Evolutionary conservation across 2,797 vertebrate species (phyloP).

Genomic region (Orestias chungarensis): DNA sequence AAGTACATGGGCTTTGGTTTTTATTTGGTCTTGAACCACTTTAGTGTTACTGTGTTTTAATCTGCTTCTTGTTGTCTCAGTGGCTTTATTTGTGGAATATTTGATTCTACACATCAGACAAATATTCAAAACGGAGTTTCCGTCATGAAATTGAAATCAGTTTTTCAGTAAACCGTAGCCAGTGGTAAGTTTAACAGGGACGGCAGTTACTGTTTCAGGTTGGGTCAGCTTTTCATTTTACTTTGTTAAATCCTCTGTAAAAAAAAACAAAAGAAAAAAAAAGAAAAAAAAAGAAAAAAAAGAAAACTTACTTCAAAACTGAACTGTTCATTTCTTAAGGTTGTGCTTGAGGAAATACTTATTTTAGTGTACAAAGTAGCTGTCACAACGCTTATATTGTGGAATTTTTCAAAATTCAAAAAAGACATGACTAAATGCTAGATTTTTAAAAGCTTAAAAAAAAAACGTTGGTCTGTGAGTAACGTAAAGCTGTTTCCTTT

Average conservation of each 20-base stretch:
- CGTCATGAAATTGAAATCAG: neutral
- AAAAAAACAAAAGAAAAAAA: too few relatives aligned
- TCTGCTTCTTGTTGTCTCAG: neutral
- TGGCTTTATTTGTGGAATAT: neutral
- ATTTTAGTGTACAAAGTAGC: neutral
- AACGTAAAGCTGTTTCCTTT: too few relatives aligned
- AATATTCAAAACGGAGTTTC: neutral
- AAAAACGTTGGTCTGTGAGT: too few relatives aligned
- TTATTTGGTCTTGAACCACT: neutral
- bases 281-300: too few relatives aligned
- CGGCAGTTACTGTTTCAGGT: neutral
- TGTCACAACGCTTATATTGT: neutral
- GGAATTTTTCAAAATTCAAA: neutral
- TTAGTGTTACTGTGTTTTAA: neutral
- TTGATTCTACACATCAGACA: neutral
- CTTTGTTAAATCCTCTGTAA: too few relatives aligned
- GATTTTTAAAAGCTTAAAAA: too few relatives aligned
- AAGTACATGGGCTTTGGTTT: neutral
- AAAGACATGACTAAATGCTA: too few relatives aligned
- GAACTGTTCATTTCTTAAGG: too few relatives aligned
- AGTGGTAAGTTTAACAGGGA: neutral
- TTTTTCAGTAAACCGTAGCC: neutral
- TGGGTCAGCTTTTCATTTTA: too few relatives aligned
- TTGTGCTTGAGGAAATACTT: neutral
- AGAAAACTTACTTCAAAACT: neutral